Conservation (phyloP, 1,140 invertebrate species). For the Periplaneta americana region DNA sequence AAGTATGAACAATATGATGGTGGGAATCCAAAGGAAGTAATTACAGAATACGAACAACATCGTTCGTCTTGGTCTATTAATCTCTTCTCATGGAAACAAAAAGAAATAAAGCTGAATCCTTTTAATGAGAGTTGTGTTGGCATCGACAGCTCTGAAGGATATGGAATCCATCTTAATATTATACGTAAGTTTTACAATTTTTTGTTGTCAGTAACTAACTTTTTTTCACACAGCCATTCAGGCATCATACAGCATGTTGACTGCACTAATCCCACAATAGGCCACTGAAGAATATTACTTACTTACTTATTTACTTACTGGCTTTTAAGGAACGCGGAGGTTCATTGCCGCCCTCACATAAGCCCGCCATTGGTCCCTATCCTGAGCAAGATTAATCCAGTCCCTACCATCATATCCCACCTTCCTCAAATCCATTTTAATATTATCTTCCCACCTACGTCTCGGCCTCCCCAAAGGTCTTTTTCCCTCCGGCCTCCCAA, state of each 20-base stretch:
- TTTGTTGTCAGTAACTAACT: neutral
- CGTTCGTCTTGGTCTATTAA: neutral
- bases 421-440: too few relatives aligned
- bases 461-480: too few relatives aligned
- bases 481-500: too few relatives aligned
- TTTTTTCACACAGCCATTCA: too few relatives aligned
- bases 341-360: neutral
- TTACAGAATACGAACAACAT: neutral
- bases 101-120: neutral
- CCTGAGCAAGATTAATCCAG: too few relatives aligned
- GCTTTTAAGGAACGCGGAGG: neutral
- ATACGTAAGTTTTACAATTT: neutral
- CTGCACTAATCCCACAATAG: neutral
- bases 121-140: conserved; percentile 4
- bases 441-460: too few relatives aligned
- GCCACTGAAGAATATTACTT: neutral
- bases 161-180: neutral
- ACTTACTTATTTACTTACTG: neutral
- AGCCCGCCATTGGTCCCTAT: too few relatives aligned
- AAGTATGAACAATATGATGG: conserved; percentile 1
- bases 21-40: neutral
- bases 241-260: neutral
- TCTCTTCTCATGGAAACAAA: neutral
- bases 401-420: too few relatives aligned
- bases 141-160: neutral